phyloP scores from a whole-genome alignment of 1,140 invertebrate species.

The Pseudachorutes palmiensis region DNA sequence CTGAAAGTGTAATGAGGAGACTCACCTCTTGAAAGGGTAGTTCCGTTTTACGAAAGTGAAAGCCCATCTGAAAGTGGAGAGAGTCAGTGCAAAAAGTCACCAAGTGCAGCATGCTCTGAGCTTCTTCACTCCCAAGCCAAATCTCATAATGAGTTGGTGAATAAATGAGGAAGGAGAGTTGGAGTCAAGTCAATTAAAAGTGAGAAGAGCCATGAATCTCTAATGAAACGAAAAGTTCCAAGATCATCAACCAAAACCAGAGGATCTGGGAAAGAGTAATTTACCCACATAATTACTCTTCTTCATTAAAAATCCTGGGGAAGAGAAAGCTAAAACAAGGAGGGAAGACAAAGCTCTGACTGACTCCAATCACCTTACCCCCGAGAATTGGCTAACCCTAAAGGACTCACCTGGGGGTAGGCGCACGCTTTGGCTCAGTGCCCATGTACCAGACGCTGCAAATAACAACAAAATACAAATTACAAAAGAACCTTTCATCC shows the following conservation, averaged over 20 bases:
- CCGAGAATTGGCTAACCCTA: background rate
- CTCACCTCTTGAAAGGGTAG: conserved; percentile 26
- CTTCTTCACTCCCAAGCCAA: no score
- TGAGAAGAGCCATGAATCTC: conserved; percentile 4
- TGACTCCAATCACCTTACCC: background rate
- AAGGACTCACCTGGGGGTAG: conserved; percentile 54
- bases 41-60: conserved; percentile 26
- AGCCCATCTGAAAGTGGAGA: conserved; percentile 22
- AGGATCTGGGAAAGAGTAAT: background rate
- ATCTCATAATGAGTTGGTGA: conserved; percentile 8
- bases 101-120: background rate
- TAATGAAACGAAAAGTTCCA: conserved; percentile 11
- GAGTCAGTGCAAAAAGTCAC: background rate
- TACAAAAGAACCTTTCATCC: background rate
- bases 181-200: conserved; percentile 11
- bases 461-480: background rate
- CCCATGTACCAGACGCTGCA: conserved; percentile 70
- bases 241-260: background rate
- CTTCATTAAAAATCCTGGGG: conserved; percentile 2
- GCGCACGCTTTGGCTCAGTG: conserved; percentile 65
- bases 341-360: background rate
- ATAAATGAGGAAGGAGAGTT: conserved; percentile 7
- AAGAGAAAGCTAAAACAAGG: no score
- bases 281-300: conserved; percentile 8
- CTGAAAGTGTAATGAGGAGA: background rate